Base-by-base conservation (phyloP, 2,797 vertebrate species). In the Schizopygopsis pylzovi region DNA sequence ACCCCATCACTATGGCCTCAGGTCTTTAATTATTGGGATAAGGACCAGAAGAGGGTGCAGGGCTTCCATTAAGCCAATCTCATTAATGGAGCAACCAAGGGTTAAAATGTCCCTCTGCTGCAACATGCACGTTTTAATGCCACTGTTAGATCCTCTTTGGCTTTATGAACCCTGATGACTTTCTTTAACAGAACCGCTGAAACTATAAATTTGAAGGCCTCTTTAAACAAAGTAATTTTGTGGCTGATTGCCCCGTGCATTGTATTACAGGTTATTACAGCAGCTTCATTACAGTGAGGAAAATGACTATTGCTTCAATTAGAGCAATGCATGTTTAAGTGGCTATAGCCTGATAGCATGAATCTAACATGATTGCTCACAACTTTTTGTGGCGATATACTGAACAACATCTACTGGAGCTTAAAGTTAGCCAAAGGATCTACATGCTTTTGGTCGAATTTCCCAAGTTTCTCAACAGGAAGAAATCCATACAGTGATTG, bases 11-110 rank as follows among this genome's bases (percentile, higher is more conserved):
- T 83, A 83, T 86, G 37, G 73, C 78, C 79, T 68, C 68, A 70
- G 90, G 82, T 79, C 88, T 92, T 89, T 87, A 90, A 91, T 93
- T 88, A 92, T 70, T 72, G 18, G 85, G 70, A 79, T 90, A 67
- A 88, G 67, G 80, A 73, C 45, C 83, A 88, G 86, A 84, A 85
- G 78, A 49, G 65, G 76, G 84, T 63, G 73, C 76, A 54, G 65
- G 79, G 78, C 68, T 88, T 85, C 85, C 65, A 88, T 90, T 88
- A 88, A 59, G 43, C 43, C 85, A 87, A 83, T 78, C 43, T 83
- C 75, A 87, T 88, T 89, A 86, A 89, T 77, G 45, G 81, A 84
- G 78, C 71, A 78, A 33, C 22, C 70, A 75, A 81, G 82, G 76
- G 79, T 68, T 25, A 79, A 88, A 81, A 79, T 54, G 22, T 47